Conservation (phyloP, 92 coral and sea anemone species). For the Epizoanthus scotinus region DNA sequence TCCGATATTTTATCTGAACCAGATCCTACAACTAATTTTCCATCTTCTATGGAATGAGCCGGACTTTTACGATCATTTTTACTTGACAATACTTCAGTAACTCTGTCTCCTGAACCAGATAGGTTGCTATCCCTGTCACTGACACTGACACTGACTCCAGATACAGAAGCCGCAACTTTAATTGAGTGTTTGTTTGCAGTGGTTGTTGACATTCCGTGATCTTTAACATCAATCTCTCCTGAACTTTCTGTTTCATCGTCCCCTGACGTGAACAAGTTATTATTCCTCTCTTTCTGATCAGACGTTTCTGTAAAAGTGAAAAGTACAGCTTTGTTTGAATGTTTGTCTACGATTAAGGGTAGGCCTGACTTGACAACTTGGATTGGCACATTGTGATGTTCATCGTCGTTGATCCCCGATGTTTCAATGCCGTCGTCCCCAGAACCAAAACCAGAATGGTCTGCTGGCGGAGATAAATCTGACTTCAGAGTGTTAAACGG, state of each 20-base stretch:
- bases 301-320: neutral
- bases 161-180: neutral
- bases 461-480: too few relatives aligned
- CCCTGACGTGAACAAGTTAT: slow-evolving; percentile 15
- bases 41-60: neutral
- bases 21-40: neutral
- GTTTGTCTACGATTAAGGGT: slow-evolving; percentile 33
- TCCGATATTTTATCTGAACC: neutral
- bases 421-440: neutral
- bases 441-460: neutral
- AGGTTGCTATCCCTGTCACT: neutral
- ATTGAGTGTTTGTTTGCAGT: neutral
- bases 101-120: slow-evolving; percentile 18
- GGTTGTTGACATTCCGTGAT: neutral
- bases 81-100: neutral
- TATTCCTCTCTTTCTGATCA: neutral
- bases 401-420: neutral
- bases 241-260: slow-evolving; percentile 3
- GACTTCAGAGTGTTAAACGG: too few relatives aligned
- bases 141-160: neutral
- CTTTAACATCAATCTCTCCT: neutral
- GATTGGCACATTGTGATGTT: neutral
- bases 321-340: neutral
- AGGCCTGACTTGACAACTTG: neutral
- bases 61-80: neutral